Evolutionary conservation across 2,113 vertebrate genomes (phyloP).

Genomic region (Brachirus orientalis): DNA sequence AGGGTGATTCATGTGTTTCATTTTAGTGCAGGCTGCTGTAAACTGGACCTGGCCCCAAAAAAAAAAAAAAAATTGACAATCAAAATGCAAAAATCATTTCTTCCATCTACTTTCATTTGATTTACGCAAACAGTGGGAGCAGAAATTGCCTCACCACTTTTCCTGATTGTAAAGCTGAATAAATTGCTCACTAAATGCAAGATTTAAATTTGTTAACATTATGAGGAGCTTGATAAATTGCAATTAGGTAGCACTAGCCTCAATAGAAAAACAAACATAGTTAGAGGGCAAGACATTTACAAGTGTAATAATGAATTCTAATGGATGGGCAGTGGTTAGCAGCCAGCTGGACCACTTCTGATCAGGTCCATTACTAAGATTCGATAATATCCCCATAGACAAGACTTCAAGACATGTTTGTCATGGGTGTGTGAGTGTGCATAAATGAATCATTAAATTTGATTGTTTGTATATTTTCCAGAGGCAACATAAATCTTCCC

Average conservation of each 20-base stretch:
- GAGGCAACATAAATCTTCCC: constrained; percentile 19
- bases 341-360: constrained; percentile 56
- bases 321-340: constrained; percentile 50
- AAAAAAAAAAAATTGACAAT: not conserved
- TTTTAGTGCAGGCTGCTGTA: constrained; percentile 3
- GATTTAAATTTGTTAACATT: constrained; percentile 30
- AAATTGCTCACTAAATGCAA: constrained; percentile 24
- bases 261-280: constrained; percentile 58
- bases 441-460: constrained; percentile 56
- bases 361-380: constrained; percentile 63
- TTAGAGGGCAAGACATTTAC: constrained; percentile 60
- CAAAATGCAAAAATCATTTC: not conserved
- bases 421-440: constrained; percentile 51
- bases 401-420: constrained; percentile 34
- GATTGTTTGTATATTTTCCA: constrained; percentile 50
- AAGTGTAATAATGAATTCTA: constrained; percentile 73
- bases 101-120: not conserved
- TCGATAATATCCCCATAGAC: constrained; percentile 61
- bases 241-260: constrained; percentile 39
- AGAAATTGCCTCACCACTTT: constrained; percentile 7
- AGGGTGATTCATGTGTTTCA: not conserved
- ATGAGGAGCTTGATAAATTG: constrained; percentile 33
- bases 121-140: not conserved
- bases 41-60: not conserved
- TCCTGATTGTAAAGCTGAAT: constrained; percentile 32